A percentile compares a stretch with the other conserved stretches of the same genome.
These are phyloP conservation scores for Tetrapedia diversipes DNA, from an alignment of 2,888 invertebrate species.

Conservation along the genomic window DNA sequence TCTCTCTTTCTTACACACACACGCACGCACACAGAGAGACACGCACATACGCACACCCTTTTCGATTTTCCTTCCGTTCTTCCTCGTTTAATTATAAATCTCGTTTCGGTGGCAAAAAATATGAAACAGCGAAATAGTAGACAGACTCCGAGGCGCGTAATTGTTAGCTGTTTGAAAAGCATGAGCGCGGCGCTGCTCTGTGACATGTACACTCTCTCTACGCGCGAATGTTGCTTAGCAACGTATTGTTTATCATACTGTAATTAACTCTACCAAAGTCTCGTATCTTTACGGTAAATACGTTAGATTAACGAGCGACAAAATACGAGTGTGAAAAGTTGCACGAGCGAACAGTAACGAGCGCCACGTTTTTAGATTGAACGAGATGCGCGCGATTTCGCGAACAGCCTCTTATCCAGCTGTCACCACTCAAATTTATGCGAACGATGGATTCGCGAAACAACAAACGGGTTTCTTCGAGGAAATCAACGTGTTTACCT, in stretches of 20 bases:
- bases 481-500: too few relatives aligned
- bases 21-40: not conserved
- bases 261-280: constrained; percentile 71
- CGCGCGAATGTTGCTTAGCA: constrained; percentile 72
- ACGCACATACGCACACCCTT: not conserved
- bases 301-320: constrained; percentile 69
- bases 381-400: not conserved
- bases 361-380: not conserved
- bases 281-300: constrained; percentile 67
- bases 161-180: constrained; percentile 7
- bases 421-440: not conserved
- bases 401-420: not conserved
- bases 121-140: constrained; percentile 5
- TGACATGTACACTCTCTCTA: constrained; percentile 66
- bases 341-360: constrained; percentile 21
- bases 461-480: too few relatives aligned
- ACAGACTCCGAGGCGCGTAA: constrained; percentile 1
- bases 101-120: constrained; percentile 15
- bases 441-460: not conserved
- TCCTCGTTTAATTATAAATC: not conserved
- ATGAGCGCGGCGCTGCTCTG: constrained; percentile 30
- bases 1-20: not conserved
- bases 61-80: not conserved
- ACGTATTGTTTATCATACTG: constrained; percentile 74
- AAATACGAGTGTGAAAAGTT: constrained; percentile 68